phyloP scores from a whole-genome alignment of 1,140 invertebrate species.

The Megalonaias nervosa region DNA sequence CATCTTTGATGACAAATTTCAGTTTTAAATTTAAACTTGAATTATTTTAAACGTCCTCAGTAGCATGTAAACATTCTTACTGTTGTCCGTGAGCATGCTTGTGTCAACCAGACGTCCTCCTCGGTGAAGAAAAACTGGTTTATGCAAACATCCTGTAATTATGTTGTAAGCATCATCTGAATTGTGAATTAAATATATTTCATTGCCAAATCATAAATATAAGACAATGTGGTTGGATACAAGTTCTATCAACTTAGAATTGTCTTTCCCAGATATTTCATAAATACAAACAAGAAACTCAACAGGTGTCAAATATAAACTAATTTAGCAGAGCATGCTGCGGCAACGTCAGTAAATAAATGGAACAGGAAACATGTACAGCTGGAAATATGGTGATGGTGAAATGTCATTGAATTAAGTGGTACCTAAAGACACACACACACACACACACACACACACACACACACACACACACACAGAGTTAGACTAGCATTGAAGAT shows the following conservation, averaged over 20 bases:
- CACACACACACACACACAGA: too few relatives aligned
- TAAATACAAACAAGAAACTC: neutral
- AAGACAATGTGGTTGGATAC: neutral
- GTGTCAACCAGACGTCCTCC: conserved; percentile 27
- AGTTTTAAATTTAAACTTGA: neutral
- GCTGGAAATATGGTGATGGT: too few relatives aligned
- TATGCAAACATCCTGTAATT: conserved; percentile 29
- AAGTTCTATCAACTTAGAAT: neutral
- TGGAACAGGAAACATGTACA: too few relatives aligned
- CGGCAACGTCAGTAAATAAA: too few relatives aligned
- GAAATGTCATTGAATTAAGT: too few relatives aligned
- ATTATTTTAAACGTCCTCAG: neutral
- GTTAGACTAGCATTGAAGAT: too few relatives aligned
- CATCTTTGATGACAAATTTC: neutral
- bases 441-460: too few relatives aligned
- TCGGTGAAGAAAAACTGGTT: conserved; percentile 28
- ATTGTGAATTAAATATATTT: neutral
- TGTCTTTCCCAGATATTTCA: neutral
- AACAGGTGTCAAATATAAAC: neutral
- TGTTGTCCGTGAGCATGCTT: conserved; percentile 28
- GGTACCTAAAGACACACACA: too few relatives aligned
- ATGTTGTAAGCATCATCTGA: neutral
- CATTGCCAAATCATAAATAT: neutral
- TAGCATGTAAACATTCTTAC: conserved; percentile 6
- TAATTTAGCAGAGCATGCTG: too few relatives aligned